Percentiles rank a stretch among this genome's conserved stretches.
These are phyloP conservation scores for Protomyctophum bolini DNA, from an alignment of 2,113 vertebrate genomes.

Conservation along the genomic window DNA sequence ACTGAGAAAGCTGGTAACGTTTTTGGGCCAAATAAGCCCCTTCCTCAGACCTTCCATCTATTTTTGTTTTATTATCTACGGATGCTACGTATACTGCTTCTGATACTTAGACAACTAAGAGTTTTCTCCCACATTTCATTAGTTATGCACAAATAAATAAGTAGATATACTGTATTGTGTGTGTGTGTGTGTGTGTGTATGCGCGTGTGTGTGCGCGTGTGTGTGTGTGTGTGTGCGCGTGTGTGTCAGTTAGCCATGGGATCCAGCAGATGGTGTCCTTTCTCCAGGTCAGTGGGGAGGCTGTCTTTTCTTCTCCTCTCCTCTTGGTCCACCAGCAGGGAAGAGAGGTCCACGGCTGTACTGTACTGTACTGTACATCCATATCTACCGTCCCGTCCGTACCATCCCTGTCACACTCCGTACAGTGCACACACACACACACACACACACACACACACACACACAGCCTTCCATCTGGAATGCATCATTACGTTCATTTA, in stretches of 20 bases:
- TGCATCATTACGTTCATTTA: constrained; percentile 33
- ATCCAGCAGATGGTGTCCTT: constrained; percentile 94
- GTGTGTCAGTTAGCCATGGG: constrained; percentile 73
- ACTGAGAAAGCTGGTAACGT: too few species aligned
- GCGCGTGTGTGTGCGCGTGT: not conserved
- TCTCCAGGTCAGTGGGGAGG: constrained; percentile 82
- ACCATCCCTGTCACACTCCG: not conserved
- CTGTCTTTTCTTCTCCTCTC: constrained; percentile 2
- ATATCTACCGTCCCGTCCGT: constrained; percentile 14
- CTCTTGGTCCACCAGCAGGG: constrained; percentile 32
- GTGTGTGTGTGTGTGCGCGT: constrained; percentile 7
- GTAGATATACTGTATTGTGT: not conserved
- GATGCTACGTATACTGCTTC: too few species aligned
- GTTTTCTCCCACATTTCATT: not conserved
- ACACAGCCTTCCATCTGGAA: constrained; percentile 8
- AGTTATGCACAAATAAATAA: constrained; percentile 8
- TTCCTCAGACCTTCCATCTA: too few species aligned
- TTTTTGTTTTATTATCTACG: too few species aligned
- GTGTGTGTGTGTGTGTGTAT: not conserved
- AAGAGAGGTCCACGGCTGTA: constrained; percentile 23
- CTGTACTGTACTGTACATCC: too few species aligned
- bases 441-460: not conserved
- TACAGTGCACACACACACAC: not conserved
- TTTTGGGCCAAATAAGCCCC: too few species aligned
- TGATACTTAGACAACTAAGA: too few species aligned